Percentiles rank a stretch among this genome's conserved stretches.
These are phyloP conservation scores for Aricia artaxerxes DNA, from an alignment of 2,888 invertebrate species.

Conservation along the genomic window DNA sequence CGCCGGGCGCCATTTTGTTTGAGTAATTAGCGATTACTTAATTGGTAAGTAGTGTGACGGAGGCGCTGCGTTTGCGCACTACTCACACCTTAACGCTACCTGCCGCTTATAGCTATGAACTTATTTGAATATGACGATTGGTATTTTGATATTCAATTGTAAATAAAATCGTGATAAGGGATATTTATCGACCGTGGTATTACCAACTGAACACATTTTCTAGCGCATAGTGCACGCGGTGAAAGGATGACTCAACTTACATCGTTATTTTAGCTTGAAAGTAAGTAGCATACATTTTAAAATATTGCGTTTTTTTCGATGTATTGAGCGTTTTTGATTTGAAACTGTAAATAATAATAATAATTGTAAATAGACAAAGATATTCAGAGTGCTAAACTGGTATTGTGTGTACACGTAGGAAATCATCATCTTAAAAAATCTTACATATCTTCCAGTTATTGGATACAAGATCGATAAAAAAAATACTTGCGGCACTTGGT, in stretches of 20 bases:
- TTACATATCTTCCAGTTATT: too few species aligned
- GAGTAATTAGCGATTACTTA: constrained; percentile 36
- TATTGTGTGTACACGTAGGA: too few species aligned
- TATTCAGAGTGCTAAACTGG: too few species aligned
- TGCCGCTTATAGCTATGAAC: constrained; percentile 60
- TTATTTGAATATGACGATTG: constrained; percentile 8
- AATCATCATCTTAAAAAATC: too few species aligned
- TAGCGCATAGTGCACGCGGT: not conserved
- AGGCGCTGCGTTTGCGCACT: constrained; percentile 60
- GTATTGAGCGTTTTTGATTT: too few species aligned
- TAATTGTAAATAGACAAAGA: too few species aligned
- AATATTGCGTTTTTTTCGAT: too few species aligned
- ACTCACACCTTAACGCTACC: constrained; percentile 52
- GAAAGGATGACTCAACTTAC: not conserved
- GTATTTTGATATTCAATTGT: not conserved
- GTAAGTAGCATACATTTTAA: too few species aligned
- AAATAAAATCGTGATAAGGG: not conserved
- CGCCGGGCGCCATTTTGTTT: constrained; percentile 65
- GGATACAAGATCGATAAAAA: too few species aligned
- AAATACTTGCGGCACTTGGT: too few species aligned
- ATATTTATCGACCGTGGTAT: not conserved
- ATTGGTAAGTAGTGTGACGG: constrained; percentile 45
- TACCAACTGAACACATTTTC: not conserved
- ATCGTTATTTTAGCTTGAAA: not conserved
- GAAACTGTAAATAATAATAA: too few species aligned